Evolutionary conservation across 2,797 vertebrate genomes (phyloP), one percentile per base, ranked within the genome.

Genomic region (Periophthalmus magnuspinnatus): DNA sequence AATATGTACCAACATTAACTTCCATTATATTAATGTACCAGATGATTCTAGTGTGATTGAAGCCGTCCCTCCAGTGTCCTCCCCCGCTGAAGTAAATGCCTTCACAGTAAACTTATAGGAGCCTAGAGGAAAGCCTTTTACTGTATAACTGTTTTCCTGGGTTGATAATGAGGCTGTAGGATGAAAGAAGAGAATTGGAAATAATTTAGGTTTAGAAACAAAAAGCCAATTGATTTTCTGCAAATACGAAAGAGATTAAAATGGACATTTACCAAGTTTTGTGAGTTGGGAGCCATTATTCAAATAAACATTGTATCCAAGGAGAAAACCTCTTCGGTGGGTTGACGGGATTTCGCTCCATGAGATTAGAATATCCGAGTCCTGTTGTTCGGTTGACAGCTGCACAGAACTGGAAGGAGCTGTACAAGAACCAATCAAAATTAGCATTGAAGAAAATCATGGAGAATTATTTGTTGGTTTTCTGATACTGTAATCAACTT

Each of bases 21-120:
- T 50, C 13, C 50, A 58, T 34, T 54, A 52, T 11, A 67, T 65
- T 38, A n/a, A 86, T 90, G 28, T 90, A 94, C 94, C 67, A 72
- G 83, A 78, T 48, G 80, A 74, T 68, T 91, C 81, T 77, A 93
- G 32, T 5, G 65, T 81, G 55, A 94, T 88, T 74, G 86, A 83
- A 52, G 71, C 71, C 6, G 90, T 91, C 36, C 76, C 52, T 1
- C 88, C 93, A 0, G 73, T 70, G 56, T 88, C 90, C 77, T 93
- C 91, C 61, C 94, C 94, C n/a, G 89, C 92, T 5, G 89, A 88
- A 2, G 84, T 94, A 84, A 87, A 95, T 28, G 92, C 84, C 81
- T 90, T 94, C 58, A 95, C 90, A 10, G 82, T 90, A 62, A 95
- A 94, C 80, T 93, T 93, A 33, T 93, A 92, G 16, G 77, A 74